A percentile compares a stretch with the other conserved stretches of the same genome.
Evolutionary conservation across 2,797 vertebrate genomes (phyloP).

Genomic region (Spea hammondii): DNA sequence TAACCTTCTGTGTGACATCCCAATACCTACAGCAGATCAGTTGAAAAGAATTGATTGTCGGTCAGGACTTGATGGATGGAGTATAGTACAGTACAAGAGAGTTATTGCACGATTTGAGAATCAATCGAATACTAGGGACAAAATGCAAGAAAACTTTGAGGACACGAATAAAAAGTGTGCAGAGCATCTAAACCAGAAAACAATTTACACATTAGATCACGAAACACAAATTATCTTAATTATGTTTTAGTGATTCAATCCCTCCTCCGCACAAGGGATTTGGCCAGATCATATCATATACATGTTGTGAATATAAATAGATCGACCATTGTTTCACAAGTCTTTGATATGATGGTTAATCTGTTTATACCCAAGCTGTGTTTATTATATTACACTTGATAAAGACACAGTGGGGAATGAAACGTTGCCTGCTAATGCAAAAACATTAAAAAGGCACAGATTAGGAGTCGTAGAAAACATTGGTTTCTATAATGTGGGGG

Average conservation of each 20-base stretch:
- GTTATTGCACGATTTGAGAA: background rate
- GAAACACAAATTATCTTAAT: background rate
- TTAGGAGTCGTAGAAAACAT: no score
- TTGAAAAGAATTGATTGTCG: background rate
- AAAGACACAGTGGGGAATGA: no score
- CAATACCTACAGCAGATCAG: background rate
- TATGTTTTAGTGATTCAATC: background rate
- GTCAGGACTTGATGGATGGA: background rate
- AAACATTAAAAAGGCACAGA: no score
- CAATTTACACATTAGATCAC: background rate
- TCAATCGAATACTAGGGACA: background rate
- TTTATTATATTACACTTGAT: no score
- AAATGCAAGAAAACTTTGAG: background rate
- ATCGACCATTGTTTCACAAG: no score
- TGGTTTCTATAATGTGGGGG: no score
- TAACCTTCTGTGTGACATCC: constrained; percentile 1
- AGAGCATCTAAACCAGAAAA: background rate
- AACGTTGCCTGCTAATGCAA: no score
- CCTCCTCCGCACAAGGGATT: background rate
- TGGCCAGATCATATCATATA: no score
- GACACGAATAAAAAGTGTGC: background rate
- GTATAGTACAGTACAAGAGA: background rate
- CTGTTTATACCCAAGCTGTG: no score
- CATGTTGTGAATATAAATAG: no score
- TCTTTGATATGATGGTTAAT: no score